Evolutionary conservation across 2,113 vertebrate species (phyloP).

Genomic region (Myocastor coypus): DNA sequence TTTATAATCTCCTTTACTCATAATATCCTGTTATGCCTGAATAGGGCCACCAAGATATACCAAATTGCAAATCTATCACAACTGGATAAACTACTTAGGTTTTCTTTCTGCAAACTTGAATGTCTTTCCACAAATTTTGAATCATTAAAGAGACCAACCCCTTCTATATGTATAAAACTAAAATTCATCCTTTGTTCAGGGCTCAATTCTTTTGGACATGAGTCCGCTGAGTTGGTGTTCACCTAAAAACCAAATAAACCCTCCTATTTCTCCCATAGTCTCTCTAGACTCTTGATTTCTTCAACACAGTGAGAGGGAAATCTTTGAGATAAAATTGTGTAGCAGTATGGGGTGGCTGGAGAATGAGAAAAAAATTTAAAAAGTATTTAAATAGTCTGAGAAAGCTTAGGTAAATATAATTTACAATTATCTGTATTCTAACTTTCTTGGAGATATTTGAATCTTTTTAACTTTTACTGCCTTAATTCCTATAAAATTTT

Average conservation of each 20-base stretch:
- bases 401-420: conserved; percentile 6
- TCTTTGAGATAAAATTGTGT: neutral
- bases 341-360: neutral
- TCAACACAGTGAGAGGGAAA: neutral
- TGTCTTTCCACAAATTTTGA: neutral
- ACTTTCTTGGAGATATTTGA: conserved; percentile 11
- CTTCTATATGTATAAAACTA: neutral
- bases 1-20: neutral
- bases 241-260: neutral
- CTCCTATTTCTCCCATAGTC: neutral
- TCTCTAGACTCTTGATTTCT: neutral
- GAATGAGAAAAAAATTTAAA: neutral
- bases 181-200: neutral
- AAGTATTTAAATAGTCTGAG: neutral
- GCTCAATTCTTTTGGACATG: neutral
- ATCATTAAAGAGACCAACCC: neutral
- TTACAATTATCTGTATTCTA: conserved; percentile 21
- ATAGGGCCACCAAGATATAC: neutral
- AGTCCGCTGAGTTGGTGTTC: neutral
- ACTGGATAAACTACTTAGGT: neutral
- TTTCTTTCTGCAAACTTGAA: neutral
- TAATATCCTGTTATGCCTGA: neutral
- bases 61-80: neutral
- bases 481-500: conserved; percentile 43
- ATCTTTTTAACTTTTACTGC: conserved; percentile 43